phyloP scores from a whole-genome alignment of 2,888 invertebrate species.

The Fragum fragum region DNA sequence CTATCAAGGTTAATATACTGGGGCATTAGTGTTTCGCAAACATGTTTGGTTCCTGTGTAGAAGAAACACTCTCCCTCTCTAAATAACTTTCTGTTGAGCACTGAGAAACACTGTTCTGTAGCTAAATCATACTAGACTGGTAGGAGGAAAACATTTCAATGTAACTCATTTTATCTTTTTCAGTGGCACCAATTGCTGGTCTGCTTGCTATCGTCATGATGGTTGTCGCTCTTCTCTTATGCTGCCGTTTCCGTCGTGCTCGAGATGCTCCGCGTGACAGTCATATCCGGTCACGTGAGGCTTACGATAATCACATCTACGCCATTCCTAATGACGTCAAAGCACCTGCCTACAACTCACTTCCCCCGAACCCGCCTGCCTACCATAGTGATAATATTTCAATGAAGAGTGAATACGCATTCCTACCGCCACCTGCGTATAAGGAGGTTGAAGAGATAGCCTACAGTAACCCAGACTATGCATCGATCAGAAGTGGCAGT shows the following conservation, averaged over 20 bases:
- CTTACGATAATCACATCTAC: slow-evolving; percentile 40
- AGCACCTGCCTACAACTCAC: slow-evolving; percentile 25
- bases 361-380: slow-evolving; percentile 19
- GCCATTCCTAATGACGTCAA: slow-evolving; percentile 24
- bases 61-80: too few relatives aligned
- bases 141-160: too few relatives aligned
- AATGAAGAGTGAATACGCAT: slow-evolving; percentile 11
- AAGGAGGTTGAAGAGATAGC: slow-evolving; percentile 12
- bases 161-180: neutral
- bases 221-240: neutral
- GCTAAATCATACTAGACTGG: too few relatives aligned
- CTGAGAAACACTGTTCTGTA: too few relatives aligned
- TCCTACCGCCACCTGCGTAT: slow-evolving; percentile 13
- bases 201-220: neutral
- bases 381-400: slow-evolving; percentile 1
- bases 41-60: too few relatives aligned
- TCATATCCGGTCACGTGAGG: slow-evolving; percentile 7
- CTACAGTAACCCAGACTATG: slow-evolving; percentile 15
- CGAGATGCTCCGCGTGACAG: neutral
- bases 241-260: slow-evolving; percentile 12
- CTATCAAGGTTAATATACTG: too few relatives aligned
- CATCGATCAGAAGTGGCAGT: slow-evolving; percentile 2
- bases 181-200: slow-evolving; percentile 22
- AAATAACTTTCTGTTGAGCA: too few relatives aligned
- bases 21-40: too few relatives aligned